These are phyloP conservation scores for Drosophila sucinea DNA, from an alignment of 1,140 invertebrate species.

Conservation along the genomic window DNA sequence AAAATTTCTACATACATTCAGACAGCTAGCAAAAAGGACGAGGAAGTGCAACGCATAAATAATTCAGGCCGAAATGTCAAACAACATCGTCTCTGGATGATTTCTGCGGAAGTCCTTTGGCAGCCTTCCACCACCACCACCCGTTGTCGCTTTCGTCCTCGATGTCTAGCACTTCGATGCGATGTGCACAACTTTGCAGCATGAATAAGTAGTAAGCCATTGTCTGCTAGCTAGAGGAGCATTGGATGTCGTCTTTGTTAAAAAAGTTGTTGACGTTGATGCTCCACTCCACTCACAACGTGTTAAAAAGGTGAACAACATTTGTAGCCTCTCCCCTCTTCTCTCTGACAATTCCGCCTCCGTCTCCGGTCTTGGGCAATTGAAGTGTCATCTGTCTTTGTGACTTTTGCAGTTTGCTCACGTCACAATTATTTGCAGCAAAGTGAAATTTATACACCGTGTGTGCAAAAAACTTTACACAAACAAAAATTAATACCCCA, in stretches of 20 bases:
- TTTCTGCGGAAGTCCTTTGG: conserved; percentile 74
- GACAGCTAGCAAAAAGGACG: conserved; percentile 21
- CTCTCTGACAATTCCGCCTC: conserved; percentile 63
- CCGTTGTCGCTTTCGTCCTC: background rate
- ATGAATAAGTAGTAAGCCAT: conserved; percentile 75
- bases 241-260: conserved; percentile 57
- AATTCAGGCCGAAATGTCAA: conserved; percentile 79
- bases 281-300: conserved; percentile 54
- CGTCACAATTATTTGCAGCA: conserved; percentile 80
- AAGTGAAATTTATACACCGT: conserved; percentile 69
- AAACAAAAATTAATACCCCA: conserved; percentile 64
- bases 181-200: conserved; percentile 61
- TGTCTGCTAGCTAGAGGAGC: conserved; percentile 45
- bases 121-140: conserved; percentile 21
- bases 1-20: background rate
- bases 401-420: conserved; percentile 68
- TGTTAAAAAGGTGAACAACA: conserved; percentile 79
- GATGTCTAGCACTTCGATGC: conserved; percentile 23
- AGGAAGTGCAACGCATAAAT: conserved; percentile 73
- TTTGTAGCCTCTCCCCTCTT: conserved; percentile 57
- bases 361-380: conserved; percentile 59
- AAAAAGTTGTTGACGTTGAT: conserved; percentile 81
- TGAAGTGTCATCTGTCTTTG: conserved; percentile 60
- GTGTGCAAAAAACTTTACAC: conserved; percentile 29
- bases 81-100: conserved; percentile 74